Evolutionary conservation across 2,113 vertebrate species (phyloP).

Genomic region (Gulo gulo): DNA sequence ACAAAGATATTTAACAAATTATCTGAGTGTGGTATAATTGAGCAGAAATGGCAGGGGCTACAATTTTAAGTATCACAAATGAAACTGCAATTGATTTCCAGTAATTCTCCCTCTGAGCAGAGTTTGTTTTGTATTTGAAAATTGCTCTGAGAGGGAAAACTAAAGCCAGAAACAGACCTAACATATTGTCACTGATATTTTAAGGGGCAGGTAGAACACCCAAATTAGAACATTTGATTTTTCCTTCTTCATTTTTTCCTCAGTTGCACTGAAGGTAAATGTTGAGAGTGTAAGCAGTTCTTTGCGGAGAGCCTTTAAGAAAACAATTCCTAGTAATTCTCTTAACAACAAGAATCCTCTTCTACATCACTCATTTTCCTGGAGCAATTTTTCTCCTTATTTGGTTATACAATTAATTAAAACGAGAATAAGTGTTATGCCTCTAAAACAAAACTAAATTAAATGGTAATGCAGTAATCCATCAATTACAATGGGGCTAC

Average conservation of each 20-base stretch:
- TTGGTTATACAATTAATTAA: slow-evolving; percentile 82
- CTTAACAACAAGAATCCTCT: slow-evolving; percentile 67
- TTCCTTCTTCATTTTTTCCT: slow-evolving; percentile 47
- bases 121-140: slow-evolving; percentile 74
- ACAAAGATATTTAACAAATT: slow-evolving; percentile 37
- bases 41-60: neutral
- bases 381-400: slow-evolving; percentile 80
- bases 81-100: slow-evolving; percentile 42
- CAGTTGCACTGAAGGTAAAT: slow-evolving; percentile 47
- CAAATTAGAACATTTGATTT: slow-evolving; percentile 68
- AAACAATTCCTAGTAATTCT: slow-evolving; percentile 68
- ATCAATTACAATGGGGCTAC: slow-evolving; percentile 79
- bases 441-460: slow-evolving; percentile 87
- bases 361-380: slow-evolving; percentile 69
- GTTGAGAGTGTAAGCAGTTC: neutral
- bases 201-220: slow-evolving; percentile 47
- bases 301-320: slow-evolving; percentile 41
- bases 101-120: slow-evolving; percentile 46
- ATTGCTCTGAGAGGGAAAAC: slow-evolving; percentile 47
- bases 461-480: slow-evolving; percentile 85
- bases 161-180: slow-evolving; percentile 67
- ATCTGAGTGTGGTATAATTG: slow-evolving; percentile 11
- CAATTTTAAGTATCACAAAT: slow-evolving; percentile 39
- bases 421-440: slow-evolving; percentile 79
- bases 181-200: slow-evolving; percentile 71